Conservation (phyloP, 1,140 invertebrate genomes). For the Drosophila tani region DNA sequence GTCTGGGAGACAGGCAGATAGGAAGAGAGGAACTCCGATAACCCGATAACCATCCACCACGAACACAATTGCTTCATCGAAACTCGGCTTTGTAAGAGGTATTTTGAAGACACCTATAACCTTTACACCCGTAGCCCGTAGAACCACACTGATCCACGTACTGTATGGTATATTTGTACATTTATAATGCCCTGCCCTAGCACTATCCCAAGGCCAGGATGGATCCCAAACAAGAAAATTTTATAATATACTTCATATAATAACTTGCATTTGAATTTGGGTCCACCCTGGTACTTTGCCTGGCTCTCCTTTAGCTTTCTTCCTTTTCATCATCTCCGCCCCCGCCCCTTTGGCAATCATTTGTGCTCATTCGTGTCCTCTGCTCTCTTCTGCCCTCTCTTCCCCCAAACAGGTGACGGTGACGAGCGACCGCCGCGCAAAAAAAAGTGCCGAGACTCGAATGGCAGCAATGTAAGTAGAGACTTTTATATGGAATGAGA, state of each 20-base stretch:
- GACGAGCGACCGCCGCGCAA: conserved; percentile 80
- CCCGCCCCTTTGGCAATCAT: not conserved
- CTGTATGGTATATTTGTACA: conserved; percentile 16
- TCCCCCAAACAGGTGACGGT: conserved; percentile 65
- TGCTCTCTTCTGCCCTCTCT: conserved; percentile 13
- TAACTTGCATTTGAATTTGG: not conserved
- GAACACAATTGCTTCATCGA: conserved; percentile 73
- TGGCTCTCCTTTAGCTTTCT: conserved; percentile 2
- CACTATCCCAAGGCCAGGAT: conserved; percentile 1
- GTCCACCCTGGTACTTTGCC: not conserved
- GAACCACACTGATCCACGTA: conserved; percentile 3
- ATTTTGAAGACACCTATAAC: conserved; percentile 49
- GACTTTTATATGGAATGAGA: not conserved
- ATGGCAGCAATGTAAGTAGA: conserved; percentile 78
- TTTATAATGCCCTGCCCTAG: not conserved
- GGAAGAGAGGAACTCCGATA: conserved; percentile 22
- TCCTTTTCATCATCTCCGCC: not conserved
- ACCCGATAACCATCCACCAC: conserved; percentile 24
- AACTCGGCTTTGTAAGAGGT: conserved; percentile 62
- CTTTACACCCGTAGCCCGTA: conserved; percentile 3
- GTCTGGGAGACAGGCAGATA: conserved; percentile 18
- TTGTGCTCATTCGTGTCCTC: conserved; percentile 4
- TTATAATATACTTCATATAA: too few species aligned
- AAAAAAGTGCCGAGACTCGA: conserved; percentile 81
- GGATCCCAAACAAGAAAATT: not conserved